phyloP scores from a whole-genome alignment of 2,797 vertebrate genomes.

The Mormyrops attenuatus region DNA sequence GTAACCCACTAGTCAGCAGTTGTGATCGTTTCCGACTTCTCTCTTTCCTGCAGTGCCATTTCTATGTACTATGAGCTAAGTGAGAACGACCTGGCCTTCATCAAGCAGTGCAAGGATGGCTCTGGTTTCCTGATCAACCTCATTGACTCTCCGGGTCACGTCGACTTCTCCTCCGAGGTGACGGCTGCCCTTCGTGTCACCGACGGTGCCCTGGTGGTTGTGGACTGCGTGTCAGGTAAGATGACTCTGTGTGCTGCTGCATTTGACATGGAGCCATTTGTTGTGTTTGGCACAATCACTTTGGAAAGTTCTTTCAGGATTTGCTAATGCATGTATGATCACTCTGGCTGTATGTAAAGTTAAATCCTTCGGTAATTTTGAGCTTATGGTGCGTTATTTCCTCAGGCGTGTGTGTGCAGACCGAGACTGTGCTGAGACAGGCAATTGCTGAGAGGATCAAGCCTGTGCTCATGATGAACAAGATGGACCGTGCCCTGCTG shows the following conservation, averaged over 20 bases:
- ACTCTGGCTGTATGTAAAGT: neutral
- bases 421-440: slow-evolving; percentile 90
- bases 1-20: no score
- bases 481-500: slow-evolving; percentile 90
- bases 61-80: slow-evolving; percentile 40
- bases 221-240: slow-evolving; percentile 43
- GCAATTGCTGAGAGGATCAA: slow-evolving; percentile 90
- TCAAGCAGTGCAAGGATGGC: slow-evolving; percentile 39
- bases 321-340: neutral
- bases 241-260: neutral
- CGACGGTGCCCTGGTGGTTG: slow-evolving; percentile 38
- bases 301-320: neutral
- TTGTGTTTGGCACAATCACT: neutral
- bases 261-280: neutral
- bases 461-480: slow-evolving; percentile 97
- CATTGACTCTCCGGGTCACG: slow-evolving; percentile 39
- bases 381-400: neutral
- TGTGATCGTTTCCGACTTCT: neutral
- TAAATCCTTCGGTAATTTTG: neutral
- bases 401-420: slow-evolving; percentile 87
- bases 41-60: slow-evolving; percentile 29
- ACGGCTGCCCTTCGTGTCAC: slow-evolving; percentile 37
- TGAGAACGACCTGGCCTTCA: slow-evolving; percentile 36
- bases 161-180: slow-evolving; percentile 50
- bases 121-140: slow-evolving; percentile 47